phyloP scores from a whole-genome alignment of 2,797 vertebrate species.

The Naso thynnoides region DNA sequence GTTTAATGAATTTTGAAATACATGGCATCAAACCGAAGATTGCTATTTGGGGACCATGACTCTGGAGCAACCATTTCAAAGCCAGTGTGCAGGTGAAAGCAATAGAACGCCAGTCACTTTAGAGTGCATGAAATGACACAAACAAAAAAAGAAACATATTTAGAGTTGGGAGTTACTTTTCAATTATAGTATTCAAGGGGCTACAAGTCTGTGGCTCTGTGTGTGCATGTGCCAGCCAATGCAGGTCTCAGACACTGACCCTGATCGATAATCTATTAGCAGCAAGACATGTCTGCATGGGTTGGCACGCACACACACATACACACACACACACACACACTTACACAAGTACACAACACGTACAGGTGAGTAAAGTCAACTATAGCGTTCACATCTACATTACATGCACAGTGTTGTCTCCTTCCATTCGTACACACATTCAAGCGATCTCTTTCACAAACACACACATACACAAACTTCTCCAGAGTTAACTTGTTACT shows the following conservation, averaged over 20 bases:
- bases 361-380: conserved; percentile 12
- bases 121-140: not conserved
- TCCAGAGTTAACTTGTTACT: conserved; percentile 59
- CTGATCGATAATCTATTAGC: conserved; percentile 70
- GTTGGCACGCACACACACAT: not conserved
- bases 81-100: not conserved
- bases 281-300: conserved; percentile 32
- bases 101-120: not conserved
- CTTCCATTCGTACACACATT: not conserved
- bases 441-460: not conserved
- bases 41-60: conserved; percentile 6
- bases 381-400: not conserved
- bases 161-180: conserved; percentile 12
- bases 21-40: conserved; percentile 7
- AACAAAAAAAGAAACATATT: not conserved
- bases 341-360: not conserved
- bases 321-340: not conserved
- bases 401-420: not conserved
- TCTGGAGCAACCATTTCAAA: not conserved
- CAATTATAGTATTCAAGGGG: conserved; percentile 8
- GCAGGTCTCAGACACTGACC: conserved; percentile 32
- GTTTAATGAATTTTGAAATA: conserved; percentile 47
- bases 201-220: conserved; percentile 2
- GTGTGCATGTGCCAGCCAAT: not conserved
- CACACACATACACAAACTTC: conserved; percentile 41